Conservation (phyloP, 2,113 vertebrate genomes). For the Myodes glareolus region DNA sequence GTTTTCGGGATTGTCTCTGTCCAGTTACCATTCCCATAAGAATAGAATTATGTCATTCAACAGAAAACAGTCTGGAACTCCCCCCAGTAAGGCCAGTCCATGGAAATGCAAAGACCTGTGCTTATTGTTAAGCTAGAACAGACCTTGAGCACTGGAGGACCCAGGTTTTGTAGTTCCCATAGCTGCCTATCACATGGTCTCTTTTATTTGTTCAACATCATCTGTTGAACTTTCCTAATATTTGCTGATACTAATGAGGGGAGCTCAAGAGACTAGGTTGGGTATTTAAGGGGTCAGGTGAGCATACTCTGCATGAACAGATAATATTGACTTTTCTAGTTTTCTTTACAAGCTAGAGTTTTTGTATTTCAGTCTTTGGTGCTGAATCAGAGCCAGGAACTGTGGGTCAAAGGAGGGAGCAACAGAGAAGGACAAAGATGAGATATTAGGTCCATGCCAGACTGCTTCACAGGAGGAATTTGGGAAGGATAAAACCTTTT, state of each 20-base stretch:
- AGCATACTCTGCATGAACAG: not conserved
- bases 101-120: not conserved
- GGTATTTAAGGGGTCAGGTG: not conserved
- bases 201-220: not conserved
- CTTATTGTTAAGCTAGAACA: not conserved
- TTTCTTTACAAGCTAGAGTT: not conserved
- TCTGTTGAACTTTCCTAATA: slow-evolving; percentile 6
- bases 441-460: too few species aligned
- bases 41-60: not conserved
- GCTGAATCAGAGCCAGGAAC: not conserved
- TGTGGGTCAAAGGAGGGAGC: not conserved
- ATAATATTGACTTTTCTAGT: not conserved
- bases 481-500: not conserved
- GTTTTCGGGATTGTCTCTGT: slow-evolving; percentile 5
- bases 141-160: not conserved
- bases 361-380: slow-evolving; percentile 1
- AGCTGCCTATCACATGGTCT: not conserved
- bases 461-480: not conserved
- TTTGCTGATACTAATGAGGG: not conserved
- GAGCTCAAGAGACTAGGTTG: not conserved
- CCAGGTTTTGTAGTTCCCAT: not conserved
- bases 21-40: not conserved
- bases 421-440: not conserved
- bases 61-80: not conserved
- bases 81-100: not conserved